Conservation (phyloP, 2,113 vertebrate species). For the Cynoglossus semilaevis region DNA sequence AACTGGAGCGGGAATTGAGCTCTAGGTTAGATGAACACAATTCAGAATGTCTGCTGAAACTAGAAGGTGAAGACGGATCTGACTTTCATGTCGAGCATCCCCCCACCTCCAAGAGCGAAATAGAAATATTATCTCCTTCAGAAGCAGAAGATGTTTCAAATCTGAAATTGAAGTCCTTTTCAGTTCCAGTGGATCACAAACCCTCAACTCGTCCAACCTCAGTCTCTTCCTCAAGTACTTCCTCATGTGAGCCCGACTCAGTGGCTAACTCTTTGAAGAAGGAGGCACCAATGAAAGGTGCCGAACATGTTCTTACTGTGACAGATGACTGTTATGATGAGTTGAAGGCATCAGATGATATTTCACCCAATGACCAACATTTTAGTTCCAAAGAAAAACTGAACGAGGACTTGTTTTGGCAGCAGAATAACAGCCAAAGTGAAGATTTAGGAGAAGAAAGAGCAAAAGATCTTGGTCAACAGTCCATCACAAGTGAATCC, state of each 20-base stretch:
- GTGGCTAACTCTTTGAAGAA: constrained; percentile 68
- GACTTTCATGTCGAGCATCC: constrained; percentile 48
- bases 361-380: constrained; percentile 56
- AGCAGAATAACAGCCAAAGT: constrained; percentile 50
- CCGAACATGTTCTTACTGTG: constrained; percentile 17
- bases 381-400: constrained; percentile 39
- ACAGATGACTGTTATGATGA: constrained; percentile 73
- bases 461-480: constrained; percentile 79
- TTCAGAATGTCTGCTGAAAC: constrained; percentile 60
- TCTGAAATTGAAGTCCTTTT: constrained; percentile 10
- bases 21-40: constrained; percentile 58
- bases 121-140: constrained; percentile 17
- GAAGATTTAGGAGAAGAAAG: constrained; percentile 78
- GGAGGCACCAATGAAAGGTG: constrained; percentile 51
- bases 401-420: no score
- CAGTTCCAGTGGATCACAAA: constrained; percentile 46
- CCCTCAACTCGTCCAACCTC: constrained; percentile 44
- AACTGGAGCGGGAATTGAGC: constrained; percentile 66
- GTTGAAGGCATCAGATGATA: constrained; percentile 73
- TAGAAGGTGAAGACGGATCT: constrained; percentile 62
- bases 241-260: constrained; percentile 46
- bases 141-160: constrained; percentile 24
- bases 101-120: constrained; percentile 42
- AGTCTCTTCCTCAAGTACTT: constrained; percentile 51
- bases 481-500: constrained; percentile 67